phyloP scores from a whole-genome alignment of 2,797 vertebrate genomes.

The Yasuhikotakia modesta region DNA sequence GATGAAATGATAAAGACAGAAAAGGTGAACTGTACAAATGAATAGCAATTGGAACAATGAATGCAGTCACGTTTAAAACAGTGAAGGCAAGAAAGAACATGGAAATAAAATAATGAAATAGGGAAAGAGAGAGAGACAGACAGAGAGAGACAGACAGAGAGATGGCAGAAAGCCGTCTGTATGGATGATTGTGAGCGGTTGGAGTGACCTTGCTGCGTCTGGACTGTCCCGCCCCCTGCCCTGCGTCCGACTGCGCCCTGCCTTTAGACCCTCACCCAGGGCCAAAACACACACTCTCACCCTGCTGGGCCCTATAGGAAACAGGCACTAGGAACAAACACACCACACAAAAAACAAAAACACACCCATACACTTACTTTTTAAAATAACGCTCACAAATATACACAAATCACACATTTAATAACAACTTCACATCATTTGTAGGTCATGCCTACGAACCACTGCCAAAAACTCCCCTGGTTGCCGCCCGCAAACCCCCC shows the following conservation, averaged over 20 bases:
- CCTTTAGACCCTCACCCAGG: conserved; percentile 57
- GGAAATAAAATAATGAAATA: conserved; percentile 20
- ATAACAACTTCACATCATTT: conserved; percentile 79
- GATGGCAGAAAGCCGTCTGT: conserved; percentile 68
- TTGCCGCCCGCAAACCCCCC: conserved; percentile 9
- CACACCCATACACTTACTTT: conserved; percentile 29
- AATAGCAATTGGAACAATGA: conserved; percentile 37
- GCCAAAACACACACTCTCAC: conserved; percentile 42
- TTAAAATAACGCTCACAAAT: conserved; percentile 29
- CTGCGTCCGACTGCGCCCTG: conserved; percentile 72
- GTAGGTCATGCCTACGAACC: conserved; percentile 78
- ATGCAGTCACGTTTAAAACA: conserved; percentile 7
- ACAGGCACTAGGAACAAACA: neutral
- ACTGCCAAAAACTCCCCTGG: conserved; percentile 76
- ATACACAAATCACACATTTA: conserved; percentile 64
- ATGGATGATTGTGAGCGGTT: conserved; percentile 58
- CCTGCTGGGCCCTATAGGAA: conserved; percentile 44
- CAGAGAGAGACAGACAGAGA: neutral
- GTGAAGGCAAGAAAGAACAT: conserved; percentile 11
- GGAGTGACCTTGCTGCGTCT: conserved; percentile 81
- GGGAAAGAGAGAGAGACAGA: conserved; percentile 16
- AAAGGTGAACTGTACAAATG: conserved; percentile 35
- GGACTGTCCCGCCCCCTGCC: conserved; percentile 72
- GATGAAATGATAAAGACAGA: conserved; percentile 30
- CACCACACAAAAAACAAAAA: conserved; percentile 9